phyloP scores from a whole-genome alignment of 2,888 invertebrate genomes.

The Pachydiplax longipennis region DNA sequence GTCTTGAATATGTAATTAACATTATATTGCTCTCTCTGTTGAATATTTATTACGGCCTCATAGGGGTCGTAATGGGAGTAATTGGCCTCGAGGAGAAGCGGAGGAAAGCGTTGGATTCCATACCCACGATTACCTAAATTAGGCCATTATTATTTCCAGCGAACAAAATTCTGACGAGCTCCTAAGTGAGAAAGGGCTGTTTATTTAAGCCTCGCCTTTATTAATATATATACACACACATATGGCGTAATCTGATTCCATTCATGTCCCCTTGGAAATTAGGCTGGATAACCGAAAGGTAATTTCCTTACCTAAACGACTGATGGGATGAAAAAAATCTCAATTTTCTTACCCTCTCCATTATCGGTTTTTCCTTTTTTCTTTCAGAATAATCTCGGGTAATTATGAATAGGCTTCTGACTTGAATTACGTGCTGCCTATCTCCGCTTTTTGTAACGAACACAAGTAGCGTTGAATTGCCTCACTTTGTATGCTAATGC shows the following conservation, averaged over 20 bases:
- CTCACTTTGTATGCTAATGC: too few species aligned
- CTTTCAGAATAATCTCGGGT: not conserved
- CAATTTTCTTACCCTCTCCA: not conserved
- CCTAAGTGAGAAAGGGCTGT: conserved; percentile 18
- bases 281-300: not conserved
- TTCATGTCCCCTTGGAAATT: not conserved
- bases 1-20: not conserved
- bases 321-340: conserved; percentile 2
- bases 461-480: too few species aligned
- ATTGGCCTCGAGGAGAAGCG: not conserved
- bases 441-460: too few species aligned
- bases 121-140: not conserved
- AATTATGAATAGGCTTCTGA: not conserved
- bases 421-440: not conserved
- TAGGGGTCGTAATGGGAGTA: not conserved
- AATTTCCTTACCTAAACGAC: conserved; percentile 28
- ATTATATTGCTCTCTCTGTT: not conserved
- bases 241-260: not conserved
- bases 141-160: conserved; percentile 18
- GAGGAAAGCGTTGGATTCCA: not conserved
- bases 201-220: conserved; percentile 25
- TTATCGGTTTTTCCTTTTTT: not conserved
- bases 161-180: conserved; percentile 15
- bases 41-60: not conserved
- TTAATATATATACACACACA: conserved; percentile 13